Evolutionary conservation across 1,140 invertebrate species (phyloP).

Genomic region (Pogonomyrmex barbatus): DNA sequence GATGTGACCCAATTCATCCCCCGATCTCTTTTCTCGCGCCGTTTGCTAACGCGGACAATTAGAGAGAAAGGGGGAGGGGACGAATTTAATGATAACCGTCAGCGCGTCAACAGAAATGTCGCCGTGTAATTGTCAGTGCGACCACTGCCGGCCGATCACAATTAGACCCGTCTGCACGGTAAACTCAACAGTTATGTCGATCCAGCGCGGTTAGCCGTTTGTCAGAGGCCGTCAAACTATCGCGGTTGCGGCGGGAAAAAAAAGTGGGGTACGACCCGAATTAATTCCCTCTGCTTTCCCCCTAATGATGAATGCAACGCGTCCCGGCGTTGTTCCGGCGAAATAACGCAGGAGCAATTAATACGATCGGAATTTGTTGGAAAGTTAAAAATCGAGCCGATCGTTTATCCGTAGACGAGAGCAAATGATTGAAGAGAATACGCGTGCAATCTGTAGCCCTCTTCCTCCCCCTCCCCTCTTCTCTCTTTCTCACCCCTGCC

Average conservation of each 20-base stretch:
- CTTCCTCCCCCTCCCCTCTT: no score
- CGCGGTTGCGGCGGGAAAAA: neutral
- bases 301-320: conserved; percentile 7
- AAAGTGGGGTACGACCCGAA: neutral
- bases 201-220: conserved; percentile 50
- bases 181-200: conserved; percentile 36
- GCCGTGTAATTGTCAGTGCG: conserved; percentile 51
- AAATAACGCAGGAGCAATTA: conserved; percentile 55
- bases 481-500: no score
- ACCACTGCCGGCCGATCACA: conserved; percentile 48
- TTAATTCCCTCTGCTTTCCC: conserved; percentile 30
- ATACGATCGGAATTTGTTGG: conserved; percentile 49
- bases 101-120: conserved; percentile 53
- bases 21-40: conserved; percentile 24
- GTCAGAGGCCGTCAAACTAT: conserved; percentile 43
- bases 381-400: conserved; percentile 52
- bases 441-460: conserved; percentile 46
- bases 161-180: conserved; percentile 48
- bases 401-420: conserved; percentile 51
- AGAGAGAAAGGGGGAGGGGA: neutral
- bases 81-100: conserved; percentile 59
- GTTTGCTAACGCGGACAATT: conserved; percentile 46
- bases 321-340: neutral
- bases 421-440: conserved; percentile 56
- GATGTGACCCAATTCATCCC: neutral